A percentile compares a stretch with the other conserved stretches of the same genome.
phyloP scores from a whole-genome alignment of 2,888 invertebrate species.

The Onthophagus sagittarius region DNA sequence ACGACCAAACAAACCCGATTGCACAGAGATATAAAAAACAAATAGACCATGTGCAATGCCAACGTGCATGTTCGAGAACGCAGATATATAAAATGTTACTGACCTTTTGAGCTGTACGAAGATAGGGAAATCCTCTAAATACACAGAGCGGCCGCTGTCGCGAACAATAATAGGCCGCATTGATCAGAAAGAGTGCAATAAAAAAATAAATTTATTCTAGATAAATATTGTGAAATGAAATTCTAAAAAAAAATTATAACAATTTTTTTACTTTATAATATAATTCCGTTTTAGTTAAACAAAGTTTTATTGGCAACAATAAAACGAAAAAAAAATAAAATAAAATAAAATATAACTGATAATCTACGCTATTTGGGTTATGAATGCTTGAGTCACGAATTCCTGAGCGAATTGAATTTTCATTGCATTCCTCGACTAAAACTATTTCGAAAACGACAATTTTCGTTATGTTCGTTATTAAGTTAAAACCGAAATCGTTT shows the following conservation, averaged over 20 bases:
- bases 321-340: neutral
- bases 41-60: slow-evolving; percentile 43
- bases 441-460: neutral
- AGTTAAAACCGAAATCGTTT: neutral
- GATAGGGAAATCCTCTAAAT: slow-evolving; percentile 27
- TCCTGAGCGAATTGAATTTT: neutral
- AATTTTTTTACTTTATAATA: neutral
- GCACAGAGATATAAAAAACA: slow-evolving; percentile 43
- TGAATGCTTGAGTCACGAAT: neutral
- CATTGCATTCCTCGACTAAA: neutral
- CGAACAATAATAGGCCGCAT: slow-evolving; percentile 2
- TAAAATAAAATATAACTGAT: neutral
- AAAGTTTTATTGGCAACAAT: neutral
- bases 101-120: slow-evolving; percentile 35
- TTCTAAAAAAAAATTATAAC: neutral
- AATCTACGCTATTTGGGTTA: neutral
- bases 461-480: neutral
- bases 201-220: neutral
- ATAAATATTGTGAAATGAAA: neutral
- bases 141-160: neutral
- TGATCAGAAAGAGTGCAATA: neutral
- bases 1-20: slow-evolving; percentile 34
- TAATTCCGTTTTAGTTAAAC: neutral
- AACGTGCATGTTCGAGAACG: slow-evolving; percentile 14
- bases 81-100: slow-evolving; percentile 34